A percentile compares a stretch with the other conserved stretches of the same genome.
Evolutionary conservation across 2,113 vertebrate species (phyloP).

Genomic region (Zingel zingel): DNA sequence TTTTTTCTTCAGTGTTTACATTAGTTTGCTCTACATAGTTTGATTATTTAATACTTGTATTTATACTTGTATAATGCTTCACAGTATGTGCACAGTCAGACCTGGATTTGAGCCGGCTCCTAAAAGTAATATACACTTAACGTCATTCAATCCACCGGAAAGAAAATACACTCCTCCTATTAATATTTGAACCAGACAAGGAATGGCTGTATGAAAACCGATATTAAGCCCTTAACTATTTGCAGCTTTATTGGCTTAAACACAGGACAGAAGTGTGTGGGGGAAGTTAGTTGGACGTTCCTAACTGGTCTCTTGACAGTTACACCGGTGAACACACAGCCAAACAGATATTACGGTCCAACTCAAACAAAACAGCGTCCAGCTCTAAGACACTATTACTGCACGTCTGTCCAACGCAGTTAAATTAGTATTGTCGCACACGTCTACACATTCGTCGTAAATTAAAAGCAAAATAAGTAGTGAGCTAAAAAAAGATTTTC

Average conservation of each 20-base stretch:
- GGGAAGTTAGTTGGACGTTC: not conserved
- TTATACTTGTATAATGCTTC: no score
- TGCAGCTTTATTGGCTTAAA: constrained; percentile 8
- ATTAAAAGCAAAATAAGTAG: not conserved
- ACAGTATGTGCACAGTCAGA: not conserved
- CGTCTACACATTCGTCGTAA: not conserved
- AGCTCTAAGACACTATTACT: not conserved
- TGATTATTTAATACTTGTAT: not conserved
- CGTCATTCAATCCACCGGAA: constrained; percentile 12
- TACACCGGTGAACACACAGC: not conserved
- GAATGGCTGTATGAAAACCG: constrained; percentile 22
- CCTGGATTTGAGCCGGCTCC: not conserved
- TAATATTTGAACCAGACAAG: not conserved
- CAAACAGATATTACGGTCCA: not conserved
- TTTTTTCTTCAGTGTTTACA: not conserved
- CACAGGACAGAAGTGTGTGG: constrained; percentile 17
- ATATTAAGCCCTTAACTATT: constrained; percentile 21
- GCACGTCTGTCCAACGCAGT: not conserved
- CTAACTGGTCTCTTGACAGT: not conserved
- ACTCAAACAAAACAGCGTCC: not conserved
- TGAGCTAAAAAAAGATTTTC: constrained; percentile 15
- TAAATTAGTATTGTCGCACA: constrained; percentile 1
- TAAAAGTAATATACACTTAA: not conserved
- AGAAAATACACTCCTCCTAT: not conserved
- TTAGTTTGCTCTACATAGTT: not conserved